These are phyloP conservation scores for Lophura swinhoii DNA, from an alignment of 2,797 vertebrate species.

Conservation along the genomic window DNA sequence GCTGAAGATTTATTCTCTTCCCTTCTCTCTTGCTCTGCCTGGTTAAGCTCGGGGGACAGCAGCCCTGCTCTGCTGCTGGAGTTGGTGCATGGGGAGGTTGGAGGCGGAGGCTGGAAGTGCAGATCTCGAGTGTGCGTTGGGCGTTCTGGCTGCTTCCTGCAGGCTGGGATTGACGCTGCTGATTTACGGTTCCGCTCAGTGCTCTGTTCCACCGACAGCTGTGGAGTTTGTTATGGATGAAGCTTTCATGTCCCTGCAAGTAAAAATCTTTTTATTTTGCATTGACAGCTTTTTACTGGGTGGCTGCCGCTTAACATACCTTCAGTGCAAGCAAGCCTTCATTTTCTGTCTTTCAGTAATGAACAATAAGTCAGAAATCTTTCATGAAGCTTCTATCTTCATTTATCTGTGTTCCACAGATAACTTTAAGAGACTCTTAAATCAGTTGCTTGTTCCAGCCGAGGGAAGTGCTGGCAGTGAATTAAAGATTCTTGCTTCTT, in stretches of 20 bases:
- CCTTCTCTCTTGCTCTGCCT: neutral
- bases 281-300: neutral
- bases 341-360: neutral
- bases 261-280: neutral
- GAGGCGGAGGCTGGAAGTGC: fast-evolving
- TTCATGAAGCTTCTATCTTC: neutral
- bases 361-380: neutral
- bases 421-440: neutral
- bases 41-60: neutral
- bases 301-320: neutral
- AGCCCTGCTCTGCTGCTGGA: neutral
- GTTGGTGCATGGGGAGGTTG: neutral
- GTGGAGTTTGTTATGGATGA: neutral
- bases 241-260: neutral
- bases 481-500: neutral
- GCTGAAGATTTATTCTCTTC: neutral
- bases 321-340: neutral
- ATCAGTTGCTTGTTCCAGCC: neutral
- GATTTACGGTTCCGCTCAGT: neutral
- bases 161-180: neutral
- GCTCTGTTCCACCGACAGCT: neutral
- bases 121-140: fast-evolving
- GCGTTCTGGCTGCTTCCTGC: neutral
- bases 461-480: neutral
- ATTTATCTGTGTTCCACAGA: neutral